phyloP scores from a whole-genome alignment of 2,888 invertebrate species.

The Chrysodeixis includens region DNA sequence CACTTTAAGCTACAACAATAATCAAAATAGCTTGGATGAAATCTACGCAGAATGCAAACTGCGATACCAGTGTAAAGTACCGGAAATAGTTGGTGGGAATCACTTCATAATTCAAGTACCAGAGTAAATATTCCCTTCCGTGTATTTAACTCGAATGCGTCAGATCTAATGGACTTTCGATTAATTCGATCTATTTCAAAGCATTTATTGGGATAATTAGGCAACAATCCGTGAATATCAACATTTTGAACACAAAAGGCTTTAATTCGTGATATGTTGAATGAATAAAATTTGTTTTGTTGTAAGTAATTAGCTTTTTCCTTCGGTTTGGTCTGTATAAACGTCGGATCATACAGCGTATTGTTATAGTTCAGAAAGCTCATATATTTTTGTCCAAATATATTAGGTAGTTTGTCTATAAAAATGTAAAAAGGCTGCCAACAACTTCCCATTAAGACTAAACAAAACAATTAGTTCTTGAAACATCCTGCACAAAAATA shows the following conservation, averaged over 20 bases:
- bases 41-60: not conserved
- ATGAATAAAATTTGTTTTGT: not conserved
- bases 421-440: too few relatives aligned
- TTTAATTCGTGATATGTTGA: not conserved
- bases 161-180: conserved; percentile 42
- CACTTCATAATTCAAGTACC: not conserved
- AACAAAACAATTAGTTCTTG: too few relatives aligned
- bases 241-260: not conserved
- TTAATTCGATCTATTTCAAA: conserved; percentile 35
- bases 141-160: conserved; percentile 22
- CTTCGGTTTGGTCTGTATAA: too few relatives aligned
- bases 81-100: not conserved
- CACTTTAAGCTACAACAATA: too few relatives aligned
- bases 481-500: too few relatives aligned
- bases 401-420: too few relatives aligned
- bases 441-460: too few relatives aligned
- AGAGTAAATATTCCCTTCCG: conserved; percentile 21
- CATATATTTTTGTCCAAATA: too few relatives aligned
- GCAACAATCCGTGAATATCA: not conserved
- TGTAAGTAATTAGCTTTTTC: too few relatives aligned
- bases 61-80: not conserved
- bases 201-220: not conserved
- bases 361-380: too few relatives aligned
- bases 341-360: too few relatives aligned
- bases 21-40: too few relatives aligned